Base-by-base conservation (phyloP, 2,888 invertebrate species). In the Erynnis tages region DNA sequence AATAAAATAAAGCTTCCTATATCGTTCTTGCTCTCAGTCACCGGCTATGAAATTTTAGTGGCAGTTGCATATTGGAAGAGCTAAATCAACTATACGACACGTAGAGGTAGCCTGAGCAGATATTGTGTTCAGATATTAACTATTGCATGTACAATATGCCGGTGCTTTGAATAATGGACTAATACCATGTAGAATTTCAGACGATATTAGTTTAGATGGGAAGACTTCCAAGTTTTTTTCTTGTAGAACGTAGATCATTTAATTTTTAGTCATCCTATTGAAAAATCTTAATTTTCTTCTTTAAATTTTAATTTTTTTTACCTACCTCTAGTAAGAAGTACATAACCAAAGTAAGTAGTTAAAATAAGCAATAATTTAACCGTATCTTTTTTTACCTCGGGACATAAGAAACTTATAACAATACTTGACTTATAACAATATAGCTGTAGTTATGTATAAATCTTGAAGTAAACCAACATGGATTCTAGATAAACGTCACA, bases 11-110 rank as follows among this genome's bases (percentile, higher is more conserved):
- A 32, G 14, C 14, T 8, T 16, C 16, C 43, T 30, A 48, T 14
- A 10, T 34, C n/a, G 10, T 17, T n/a, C 5, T 37, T 2, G 37
- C 29, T 34, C 45, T 45, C 29, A 19, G 37, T 47, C 37, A 30
- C 29, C 37, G 30, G 66, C 69, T 67, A 79, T 87, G 82, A 85
- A 87, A 79, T 82, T 85, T 82, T 78, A 87, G 72, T 77, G 78
- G 81, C 73, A 66, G 57, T 58, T 59, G 62, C 70, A 74, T 86
- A 87, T 87, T 86, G 80, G 73, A 82, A 77, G 67, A 73, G 60
- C 72, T 85, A 85, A 82, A 86, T 85, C 84, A 82, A 62, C n/a
- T n/a, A 69, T 48, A 56, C 56, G 35, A 55, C 43, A 48, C 40
- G 25, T 13, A 37, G 19, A 38, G 38, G n/a, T 4, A 14, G 38